These are phyloP conservation scores for Crocodylus rhombifer DNA, from an alignment of 2,797 vertebrate species.

Conservation along the genomic window DNA sequence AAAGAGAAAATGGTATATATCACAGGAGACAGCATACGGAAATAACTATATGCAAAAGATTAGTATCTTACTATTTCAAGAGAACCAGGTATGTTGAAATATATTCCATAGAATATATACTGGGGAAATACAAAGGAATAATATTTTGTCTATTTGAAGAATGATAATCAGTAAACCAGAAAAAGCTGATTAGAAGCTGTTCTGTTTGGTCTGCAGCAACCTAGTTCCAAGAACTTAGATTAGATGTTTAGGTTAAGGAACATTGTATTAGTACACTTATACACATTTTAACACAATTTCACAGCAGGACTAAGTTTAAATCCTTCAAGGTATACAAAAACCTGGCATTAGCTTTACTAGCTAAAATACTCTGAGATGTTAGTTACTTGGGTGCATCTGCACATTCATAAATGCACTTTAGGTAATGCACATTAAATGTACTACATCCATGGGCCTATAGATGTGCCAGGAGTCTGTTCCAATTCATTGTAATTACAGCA, in stretches of 20 bases:
- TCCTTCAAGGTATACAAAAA: neutral
- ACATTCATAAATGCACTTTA: too few species aligned
- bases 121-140: neutral
- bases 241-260: slow-evolving; percentile 55
- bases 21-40: neutral
- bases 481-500: too few species aligned
- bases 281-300: slow-evolving; percentile 50
- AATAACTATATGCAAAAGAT: neutral
- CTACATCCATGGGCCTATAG: too few species aligned
- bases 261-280: slow-evolving; percentile 52
- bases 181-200: slow-evolving; percentile 4
- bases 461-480: too few species aligned
- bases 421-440: too few species aligned
- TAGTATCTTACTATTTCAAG: neutral
- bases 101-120: neutral
- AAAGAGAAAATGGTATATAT: neutral
- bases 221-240: slow-evolving; percentile 64
- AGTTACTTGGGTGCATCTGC: too few species aligned
- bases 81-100: slow-evolving; percentile 33
- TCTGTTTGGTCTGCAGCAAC: slow-evolving; percentile 48
- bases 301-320: slow-evolving; percentile 20
- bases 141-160: neutral
- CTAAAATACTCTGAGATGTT: neutral
- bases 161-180: neutral
- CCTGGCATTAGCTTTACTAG: slow-evolving; percentile 1